Percentiles rank a stretch among this genome's conserved stretches.
phyloP scores from a whole-genome alignment of 2,888 invertebrate genomes.

The Plutella xylostella region DNA sequence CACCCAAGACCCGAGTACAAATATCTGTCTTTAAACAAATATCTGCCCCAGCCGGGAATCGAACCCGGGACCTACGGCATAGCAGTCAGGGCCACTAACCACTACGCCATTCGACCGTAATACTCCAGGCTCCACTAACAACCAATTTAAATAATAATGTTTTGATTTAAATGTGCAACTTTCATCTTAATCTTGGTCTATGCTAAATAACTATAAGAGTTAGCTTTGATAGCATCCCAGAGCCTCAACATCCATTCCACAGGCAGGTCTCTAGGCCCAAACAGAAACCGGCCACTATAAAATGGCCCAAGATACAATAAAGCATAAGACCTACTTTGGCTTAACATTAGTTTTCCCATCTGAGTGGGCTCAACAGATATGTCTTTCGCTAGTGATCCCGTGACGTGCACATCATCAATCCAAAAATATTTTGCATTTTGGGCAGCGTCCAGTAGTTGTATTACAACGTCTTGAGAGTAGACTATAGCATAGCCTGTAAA shows the following conservation, averaged over 20 bases:
- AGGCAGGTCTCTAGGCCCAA: constrained; percentile 65
- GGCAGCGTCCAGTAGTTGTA: constrained; percentile 68
- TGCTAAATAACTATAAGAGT: too few relatives aligned
- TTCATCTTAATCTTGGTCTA: too few relatives aligned
- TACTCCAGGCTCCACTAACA: too few relatives aligned
- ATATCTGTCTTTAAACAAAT: too few relatives aligned
- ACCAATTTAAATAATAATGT: too few relatives aligned
- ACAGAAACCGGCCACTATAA: constrained; percentile 52
- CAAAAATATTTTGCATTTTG: constrained; percentile 78
- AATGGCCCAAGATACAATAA: constrained; percentile 28
- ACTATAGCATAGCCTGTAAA: constrained; percentile 70
- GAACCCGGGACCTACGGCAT: too few relatives aligned
- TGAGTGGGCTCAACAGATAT: constrained; percentile 68
- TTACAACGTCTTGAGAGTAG: constrained; percentile 74
- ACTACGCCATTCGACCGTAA: too few relatives aligned
- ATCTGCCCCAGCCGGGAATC: too few relatives aligned
- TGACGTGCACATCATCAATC: constrained; percentile 87
- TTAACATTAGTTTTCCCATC: constrained; percentile 49
- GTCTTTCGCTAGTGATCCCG: constrained; percentile 73
- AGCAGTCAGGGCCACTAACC: too few relatives aligned
- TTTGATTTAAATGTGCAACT: too few relatives aligned
- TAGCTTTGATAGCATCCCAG: constrained; percentile 56
- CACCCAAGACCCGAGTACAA: too few relatives aligned
- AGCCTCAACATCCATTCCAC: constrained; percentile 55
- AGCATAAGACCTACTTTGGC: constrained; percentile 26